Conservation (phyloP, 2,797 vertebrate genomes). For the Lacerta bilineata region DNA sequence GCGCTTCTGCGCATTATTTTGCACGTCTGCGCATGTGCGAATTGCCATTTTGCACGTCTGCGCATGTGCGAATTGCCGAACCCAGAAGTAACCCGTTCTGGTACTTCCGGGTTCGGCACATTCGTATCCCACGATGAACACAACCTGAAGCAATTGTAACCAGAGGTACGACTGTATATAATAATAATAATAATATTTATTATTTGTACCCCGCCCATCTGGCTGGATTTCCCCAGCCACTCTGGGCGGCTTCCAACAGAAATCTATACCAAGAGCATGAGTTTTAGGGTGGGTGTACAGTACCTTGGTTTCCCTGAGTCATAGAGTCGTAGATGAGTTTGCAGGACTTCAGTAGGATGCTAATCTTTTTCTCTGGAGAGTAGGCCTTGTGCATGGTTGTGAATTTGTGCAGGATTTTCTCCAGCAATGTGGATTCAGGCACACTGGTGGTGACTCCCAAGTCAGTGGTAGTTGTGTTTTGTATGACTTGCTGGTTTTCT, state of each 20-base stretch:
- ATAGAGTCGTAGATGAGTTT: constrained; percentile 98
- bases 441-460: constrained; percentile 93
- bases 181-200: no score
- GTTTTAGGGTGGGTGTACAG: neutral
- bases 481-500: constrained; percentile 89
- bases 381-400: constrained; percentile 91
- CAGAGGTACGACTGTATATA: neutral
- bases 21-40: no score
- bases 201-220: no score
- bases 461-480: constrained; percentile 93
- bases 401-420: constrained; percentile 93
- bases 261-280: neutral
- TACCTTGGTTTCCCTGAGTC: constrained; percentile 91
- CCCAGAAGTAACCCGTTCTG: no score
- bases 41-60: no score
- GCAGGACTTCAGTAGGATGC: constrained; percentile 93
- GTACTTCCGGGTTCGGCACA: no score
- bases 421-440: constrained; percentile 89
- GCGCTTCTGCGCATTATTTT: no score
- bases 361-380: constrained; percentile 96
- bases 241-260: no score
- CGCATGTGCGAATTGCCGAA: no score
- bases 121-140: no score
- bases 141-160: no score
- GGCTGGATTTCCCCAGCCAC: no score